A percentile compares a stretch with the other conserved stretches of the same genome.
These are phyloP conservation scores for Oenanthe melanoleuca DNA, from an alignment of 2,113 vertebrate species.

Conservation along the genomic window DNA sequence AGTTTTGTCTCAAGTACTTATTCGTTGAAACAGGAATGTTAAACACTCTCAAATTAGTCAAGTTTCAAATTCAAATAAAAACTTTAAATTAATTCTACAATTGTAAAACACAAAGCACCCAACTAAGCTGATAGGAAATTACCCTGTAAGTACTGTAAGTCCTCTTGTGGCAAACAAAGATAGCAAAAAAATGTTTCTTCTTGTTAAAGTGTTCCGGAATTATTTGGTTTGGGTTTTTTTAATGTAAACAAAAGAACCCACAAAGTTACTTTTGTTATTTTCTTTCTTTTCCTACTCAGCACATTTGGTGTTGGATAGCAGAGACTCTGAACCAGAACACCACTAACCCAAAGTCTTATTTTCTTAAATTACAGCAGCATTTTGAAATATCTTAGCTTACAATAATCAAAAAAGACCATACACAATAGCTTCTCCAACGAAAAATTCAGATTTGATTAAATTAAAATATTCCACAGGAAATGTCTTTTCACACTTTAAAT, in stretches of 20 bases:
- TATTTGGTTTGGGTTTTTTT: not conserved
- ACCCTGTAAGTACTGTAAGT: not conserved
- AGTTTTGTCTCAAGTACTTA: not conserved
- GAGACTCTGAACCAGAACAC: not conserved
- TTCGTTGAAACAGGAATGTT: not conserved
- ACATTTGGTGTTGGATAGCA: not conserved
- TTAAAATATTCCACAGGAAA: not conserved
- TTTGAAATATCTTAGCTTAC: not conserved
- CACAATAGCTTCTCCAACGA: not conserved
- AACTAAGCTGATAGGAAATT: not conserved
- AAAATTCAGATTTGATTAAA: not conserved
- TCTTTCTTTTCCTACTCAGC: not conserved
- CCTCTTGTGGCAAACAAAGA: constrained; percentile 12
- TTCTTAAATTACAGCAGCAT: not conserved
- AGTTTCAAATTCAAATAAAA: constrained; percentile 33
- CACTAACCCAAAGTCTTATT: not conserved
- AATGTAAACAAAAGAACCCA: not conserved
- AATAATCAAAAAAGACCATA: not conserved
- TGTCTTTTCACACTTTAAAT: not conserved
- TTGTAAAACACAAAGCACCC: not conserved
- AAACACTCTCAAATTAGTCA: not conserved
- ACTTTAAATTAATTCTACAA: constrained; percentile 19
- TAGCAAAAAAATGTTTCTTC: not conserved
- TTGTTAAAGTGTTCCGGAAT: not conserved
- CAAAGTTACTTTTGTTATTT: not conserved